A percentile compares a stretch with the other conserved stretches of the same genome.
Evolutionary conservation across 2,797 vertebrate species (phyloP).

Genomic region (Rhincodon typus): DNA sequence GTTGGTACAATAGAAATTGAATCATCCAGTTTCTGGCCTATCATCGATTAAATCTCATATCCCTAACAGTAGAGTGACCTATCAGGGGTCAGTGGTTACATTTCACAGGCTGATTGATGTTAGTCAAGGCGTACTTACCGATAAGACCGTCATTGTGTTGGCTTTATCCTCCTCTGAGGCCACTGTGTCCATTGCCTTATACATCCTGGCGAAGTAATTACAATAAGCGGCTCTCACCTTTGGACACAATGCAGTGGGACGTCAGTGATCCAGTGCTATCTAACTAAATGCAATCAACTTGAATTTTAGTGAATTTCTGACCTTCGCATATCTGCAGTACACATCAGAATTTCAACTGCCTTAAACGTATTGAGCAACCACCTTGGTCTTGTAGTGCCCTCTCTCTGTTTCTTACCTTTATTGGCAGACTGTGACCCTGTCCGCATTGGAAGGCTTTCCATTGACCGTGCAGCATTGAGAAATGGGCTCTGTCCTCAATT

Average conservation of each 20-base stretch:
- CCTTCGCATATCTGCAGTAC: not conserved
- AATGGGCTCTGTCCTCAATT: no score
- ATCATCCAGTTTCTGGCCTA: no score
- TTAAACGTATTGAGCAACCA: no score
- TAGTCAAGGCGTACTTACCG: not conserved
- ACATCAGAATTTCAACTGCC: no score
- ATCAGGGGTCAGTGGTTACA: no score
- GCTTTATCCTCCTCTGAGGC: not conserved
- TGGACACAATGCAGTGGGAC: not conserved
- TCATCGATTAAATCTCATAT: no score
- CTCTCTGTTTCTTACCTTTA: not conserved
- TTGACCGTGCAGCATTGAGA: no score
- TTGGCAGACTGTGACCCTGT: not conserved
- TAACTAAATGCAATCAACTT: not conserved
- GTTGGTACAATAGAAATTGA: no score
- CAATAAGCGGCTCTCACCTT: not conserved
- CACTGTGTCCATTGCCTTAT: not conserved
- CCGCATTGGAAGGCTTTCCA: not conserved
- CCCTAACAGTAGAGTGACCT: no score
- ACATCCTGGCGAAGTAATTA: not conserved
- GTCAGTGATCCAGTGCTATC: not conserved
- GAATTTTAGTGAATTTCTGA: not conserved
- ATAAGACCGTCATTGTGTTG: not conserved
- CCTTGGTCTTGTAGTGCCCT: not conserved
- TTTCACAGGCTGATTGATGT: not conserved